Percentiles rank a stretch among this genome's conserved stretches.
Evolutionary conservation across 2,797 vertebrate species (phyloP).

Genomic region (Cetoscarus ocellatus): DNA sequence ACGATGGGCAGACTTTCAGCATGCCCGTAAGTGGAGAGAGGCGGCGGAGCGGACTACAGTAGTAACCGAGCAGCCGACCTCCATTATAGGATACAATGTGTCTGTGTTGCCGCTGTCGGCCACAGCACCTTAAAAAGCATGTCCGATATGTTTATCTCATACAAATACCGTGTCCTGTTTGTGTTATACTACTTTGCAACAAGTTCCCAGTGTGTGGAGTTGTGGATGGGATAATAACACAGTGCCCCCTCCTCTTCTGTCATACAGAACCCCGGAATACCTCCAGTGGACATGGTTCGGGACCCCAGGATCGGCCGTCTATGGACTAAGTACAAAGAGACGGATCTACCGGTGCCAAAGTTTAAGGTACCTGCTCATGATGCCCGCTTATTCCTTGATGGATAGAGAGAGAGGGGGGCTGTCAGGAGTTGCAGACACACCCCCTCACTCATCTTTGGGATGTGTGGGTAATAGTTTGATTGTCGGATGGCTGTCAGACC

Average conservation of each 20-base stretch:
- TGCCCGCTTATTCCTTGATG: slow-evolving; percentile 19
- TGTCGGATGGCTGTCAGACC: not conserved
- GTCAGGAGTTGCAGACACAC: slow-evolving; percentile 79
- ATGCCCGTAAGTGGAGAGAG: slow-evolving; percentile 90
- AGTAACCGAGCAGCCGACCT: slow-evolving; percentile 77
- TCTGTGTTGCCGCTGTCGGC: slow-evolving; percentile 36
- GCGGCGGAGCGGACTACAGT: slow-evolving; percentile 55
- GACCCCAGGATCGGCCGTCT: slow-evolving; percentile 97
- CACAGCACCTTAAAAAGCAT: slow-evolving; percentile 28
- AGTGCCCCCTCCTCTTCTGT: slow-evolving; percentile 24
- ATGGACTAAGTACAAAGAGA: slow-evolving; percentile 98
- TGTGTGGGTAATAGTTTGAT: slow-evolving; percentile 12
- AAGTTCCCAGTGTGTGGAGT: slow-evolving; percentile 65
- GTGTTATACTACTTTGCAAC: slow-evolving; percentile 61
- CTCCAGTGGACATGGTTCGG: slow-evolving; percentile 94
- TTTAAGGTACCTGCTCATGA: slow-evolving; percentile 89
- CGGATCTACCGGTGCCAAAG: slow-evolving; percentile 96
- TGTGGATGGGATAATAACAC: slow-evolving; percentile 58
- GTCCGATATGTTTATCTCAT: not conserved
- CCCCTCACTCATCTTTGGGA: slow-evolving; percentile 59
- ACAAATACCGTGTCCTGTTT: slow-evolving; percentile 1
- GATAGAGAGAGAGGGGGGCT: slow-evolving; percentile 38
- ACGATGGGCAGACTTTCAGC: slow-evolving; percentile 96
- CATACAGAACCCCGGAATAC: slow-evolving; percentile 92
- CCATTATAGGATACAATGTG: slow-evolving; percentile 73